Base-by-base conservation (phyloP, 2,113 vertebrate species). In the Gorsachius goisagi region DNA sequence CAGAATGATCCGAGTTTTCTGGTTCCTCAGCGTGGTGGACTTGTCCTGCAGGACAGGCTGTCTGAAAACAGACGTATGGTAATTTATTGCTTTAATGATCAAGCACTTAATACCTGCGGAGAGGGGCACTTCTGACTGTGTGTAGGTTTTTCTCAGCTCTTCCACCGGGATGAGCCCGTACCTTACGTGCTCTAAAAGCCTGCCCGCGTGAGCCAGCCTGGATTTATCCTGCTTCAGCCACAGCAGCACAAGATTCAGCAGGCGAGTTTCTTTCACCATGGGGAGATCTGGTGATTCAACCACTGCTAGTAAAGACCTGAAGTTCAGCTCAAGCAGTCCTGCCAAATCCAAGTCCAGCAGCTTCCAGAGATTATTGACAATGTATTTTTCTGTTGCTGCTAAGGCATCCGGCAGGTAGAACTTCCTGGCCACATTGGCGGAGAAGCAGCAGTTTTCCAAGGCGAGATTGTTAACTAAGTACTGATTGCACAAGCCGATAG, bases 11-110 rank as follows among this genome's bases (percentile, higher is more conserved):
- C 92, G 95, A 56, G 97, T 97, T 75, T 98, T 97, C 33, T 98
- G 96, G 27, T 96, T 98, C 90, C 99, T 98, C 52, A 99, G 89
- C 0, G 95, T 98, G 4, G 98, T 98, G 94, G 98, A 98, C 50
- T 97, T 98, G 68, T 97, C 98, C 95, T 99, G 99, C 67, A 98
- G 69, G 53, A 99, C 95, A 27, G 99, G 99, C 94, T 99, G 98
- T 59, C 98, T 98, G 39, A 98, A 96, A n/a, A 98, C 97, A 35
- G 97, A 90, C 27, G 93, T 85, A 89, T 99, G 99, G 95, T 99
- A 99, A 89, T 98, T 98, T 92, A 99, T 92, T 18, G 99, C 99
- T 90, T 98, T 99, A 59, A 99, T 98, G 88, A 99, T 98, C 91
- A 99, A 98, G 84, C 99, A 98, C 79, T 98, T 98, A 69, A 99